phyloP scores from a whole-genome alignment of 2,797 vertebrate genomes.

The Hydrolagus colliei region DNA sequence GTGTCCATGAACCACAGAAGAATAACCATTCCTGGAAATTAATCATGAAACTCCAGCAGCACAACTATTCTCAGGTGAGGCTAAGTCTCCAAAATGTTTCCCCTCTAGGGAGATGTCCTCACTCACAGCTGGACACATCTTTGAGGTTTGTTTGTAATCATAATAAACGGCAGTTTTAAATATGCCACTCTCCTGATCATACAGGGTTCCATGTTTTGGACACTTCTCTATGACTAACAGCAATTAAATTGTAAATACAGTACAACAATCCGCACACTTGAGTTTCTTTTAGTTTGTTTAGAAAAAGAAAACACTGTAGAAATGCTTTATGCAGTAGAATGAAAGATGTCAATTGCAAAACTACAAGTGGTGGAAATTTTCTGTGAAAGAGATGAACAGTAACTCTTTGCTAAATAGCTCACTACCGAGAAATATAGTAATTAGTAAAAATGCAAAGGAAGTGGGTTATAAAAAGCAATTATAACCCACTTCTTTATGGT shows the following conservation, averaged over 20 bases:
- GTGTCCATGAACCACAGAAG: too few species aligned
- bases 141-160: background rate
- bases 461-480: background rate
- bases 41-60: background rate
- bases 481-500: background rate
- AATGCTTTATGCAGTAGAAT: too few species aligned
- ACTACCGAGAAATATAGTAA: too few species aligned
- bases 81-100: background rate
- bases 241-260: background rate
- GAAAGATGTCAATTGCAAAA: too few species aligned
- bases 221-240: background rate
- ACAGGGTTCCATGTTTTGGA: slow-evolving; percentile 3
- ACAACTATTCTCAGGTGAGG: background rate
- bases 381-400: too few species aligned
- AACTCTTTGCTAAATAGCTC: too few species aligned
- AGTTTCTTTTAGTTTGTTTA: background rate
- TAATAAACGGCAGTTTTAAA: background rate
- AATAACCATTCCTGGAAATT: background rate
- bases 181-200: background rate
- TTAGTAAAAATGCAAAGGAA: background rate
- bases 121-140: background rate
- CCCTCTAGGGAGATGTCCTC: background rate
- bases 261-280: background rate
- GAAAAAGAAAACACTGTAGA: too few species aligned
- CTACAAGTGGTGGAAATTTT: too few species aligned